Percentiles rank a stretch among this genome's conserved stretches.
These are phyloP conservation scores for Xerus rutilus DNA, from an alignment of 2,797 vertebrate genomes.

Conservation along the genomic window DNA sequence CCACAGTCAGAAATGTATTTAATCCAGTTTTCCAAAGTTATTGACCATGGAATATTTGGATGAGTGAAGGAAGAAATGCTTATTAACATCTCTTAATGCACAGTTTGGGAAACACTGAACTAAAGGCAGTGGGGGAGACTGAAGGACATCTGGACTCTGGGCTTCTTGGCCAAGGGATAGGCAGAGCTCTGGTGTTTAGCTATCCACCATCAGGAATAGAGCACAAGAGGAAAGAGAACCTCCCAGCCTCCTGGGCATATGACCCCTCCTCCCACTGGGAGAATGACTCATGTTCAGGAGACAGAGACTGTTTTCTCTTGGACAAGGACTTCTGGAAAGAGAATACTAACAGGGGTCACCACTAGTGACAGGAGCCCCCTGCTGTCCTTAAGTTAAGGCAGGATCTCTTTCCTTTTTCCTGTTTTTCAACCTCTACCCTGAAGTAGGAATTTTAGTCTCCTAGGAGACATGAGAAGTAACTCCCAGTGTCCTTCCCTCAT, in stretches of 20 bases:
- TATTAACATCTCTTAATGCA: neutral
- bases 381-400: neutral
- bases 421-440: neutral
- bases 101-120: neutral
- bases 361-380: neutral
- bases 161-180: neutral
- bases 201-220: neutral
- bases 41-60: neutral
- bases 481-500: neutral
- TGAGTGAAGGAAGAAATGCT: neutral
- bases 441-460: neutral
- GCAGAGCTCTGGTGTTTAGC: neutral
- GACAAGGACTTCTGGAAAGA: conserved; percentile 9
- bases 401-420: neutral
- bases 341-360: neutral
- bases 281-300: neutral
- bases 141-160: neutral
- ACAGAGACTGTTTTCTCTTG: neutral
- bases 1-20: neutral
- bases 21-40: neutral
- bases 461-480: neutral
- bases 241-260: neutral
- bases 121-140: neutral
- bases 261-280: neutral
- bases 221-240: accelerated